Evolutionary conservation across 1,140 invertebrate species (phyloP), one percentile per base, ranked within the genome.

Genomic region (Chironomus tepperi): DNA sequence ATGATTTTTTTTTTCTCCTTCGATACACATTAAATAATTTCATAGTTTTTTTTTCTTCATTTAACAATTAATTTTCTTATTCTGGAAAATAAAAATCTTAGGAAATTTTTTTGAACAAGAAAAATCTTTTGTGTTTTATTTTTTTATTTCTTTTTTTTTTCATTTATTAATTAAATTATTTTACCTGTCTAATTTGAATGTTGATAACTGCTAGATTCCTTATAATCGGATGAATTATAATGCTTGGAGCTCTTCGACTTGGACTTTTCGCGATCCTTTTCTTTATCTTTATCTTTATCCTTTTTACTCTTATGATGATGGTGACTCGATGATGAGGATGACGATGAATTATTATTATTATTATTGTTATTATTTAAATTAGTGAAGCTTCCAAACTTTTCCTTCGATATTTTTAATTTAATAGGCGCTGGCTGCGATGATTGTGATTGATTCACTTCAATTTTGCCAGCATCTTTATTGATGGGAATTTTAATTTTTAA

Each of bases 401-500:
- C 85, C 70, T 85, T 87, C 3, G 85, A 82, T 43, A 87, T 87
- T 77, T 87, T 88, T 24, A 87, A 84, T 76, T 86, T 87, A 7
- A 87, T 75, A 0, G 83, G 81, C 0, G 80, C 81, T 77, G 81
- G 78, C 43, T 76, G 76, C 73, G 78, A 76, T 75, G 78, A 75
- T 77, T 74, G 73, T 74, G 76, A 76, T 74, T 77, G 79, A 70
- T 70, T 78, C 64, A 75, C 15, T 78, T 73, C 16, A 78, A 76
- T 43, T 75, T 75, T 75, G 75, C 78, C 75, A 64, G 76, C 74
- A 76, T 77, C 72, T 24, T 89, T 87, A 34, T 34, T 34, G 77
- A 88, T 89, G 0, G 87, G 85, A 47, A 90, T 89, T 80, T 88
- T 89, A 18, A 89, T 86, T 78, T 89, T 89, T 10, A 89, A 78